Base-by-base conservation (phyloP, 2,888 invertebrate genomes). In the Apodemia hepburni region DNA sequence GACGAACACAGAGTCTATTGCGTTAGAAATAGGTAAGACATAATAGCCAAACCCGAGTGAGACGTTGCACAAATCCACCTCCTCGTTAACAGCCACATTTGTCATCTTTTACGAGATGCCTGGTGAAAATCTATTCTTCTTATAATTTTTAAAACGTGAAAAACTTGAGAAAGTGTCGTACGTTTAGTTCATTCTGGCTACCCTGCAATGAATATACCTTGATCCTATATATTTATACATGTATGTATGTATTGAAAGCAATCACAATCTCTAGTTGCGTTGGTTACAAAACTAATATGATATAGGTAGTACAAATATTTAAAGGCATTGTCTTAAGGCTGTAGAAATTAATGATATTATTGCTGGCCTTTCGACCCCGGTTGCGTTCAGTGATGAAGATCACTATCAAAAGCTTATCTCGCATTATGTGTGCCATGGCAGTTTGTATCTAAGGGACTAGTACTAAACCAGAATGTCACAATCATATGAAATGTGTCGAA, bases 321-420 rank as follows among this genome's bases (percentile, higher is more conserved):
- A 33, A 54, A 61, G 49, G 54, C 22, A 58, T 63, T 45, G 59
- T 60, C 67, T 54, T 54, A 42, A 66, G 70, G 71, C 72, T 70
- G 68, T 71, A 71, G 69, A 73, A 77, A 83, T 84, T 83, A 81
- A 82, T 86, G 77, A 77, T 79, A 76, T 76, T 73, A 73, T 68
- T 67, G 68, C 69, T 69, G 67, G 70, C 68, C 73, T 54, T 69
- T 65, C 66, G 71, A 74, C 71, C 74, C 64, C 70, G 65, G 54
- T 6, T 54, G 54, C 54, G 54, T 54, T 54, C 45, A n/a, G 61
- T 62, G 72, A 75, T 75, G 73, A 69, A 73, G 81, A 82, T 82
- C 70, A 68, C 68, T 75, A 82, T 81, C 80, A 66, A 62, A 62
- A 65, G 67, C 68, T 70, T 77, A 77, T 76, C 74, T 68, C 66